Base-by-base conservation (phyloP, 2,888 invertebrate genomes). In the Catocala fraxini region DNA sequence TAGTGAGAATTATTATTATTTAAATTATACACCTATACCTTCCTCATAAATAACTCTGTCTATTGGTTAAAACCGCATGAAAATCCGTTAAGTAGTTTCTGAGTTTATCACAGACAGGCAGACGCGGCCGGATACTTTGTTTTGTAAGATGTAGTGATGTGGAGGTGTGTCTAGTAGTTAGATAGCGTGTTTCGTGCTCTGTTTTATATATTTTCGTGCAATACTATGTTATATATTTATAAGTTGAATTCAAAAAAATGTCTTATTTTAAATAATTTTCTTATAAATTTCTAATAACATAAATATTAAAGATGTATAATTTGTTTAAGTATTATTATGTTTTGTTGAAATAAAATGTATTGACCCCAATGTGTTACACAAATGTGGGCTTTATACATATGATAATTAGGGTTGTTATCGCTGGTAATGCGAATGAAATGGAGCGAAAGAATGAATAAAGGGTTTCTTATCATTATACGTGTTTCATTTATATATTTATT, bases 391-490 rank as follows among this genome's bases (percentile, higher is more conserved):
- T 65, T 72, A 70, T 56, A 65, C 64, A 72, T 74, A 73, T 65
- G 63, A 77, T 67, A 73, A 77, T 80, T 80, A 82, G 77, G 82
- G 75, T 88, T 90, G 89, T 91, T 90, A 89, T 90, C 87, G 89
- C 85, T 78, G 65, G 51, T 57, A 70, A 70, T 73, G 87, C 85
- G 88, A 88, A 84, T 86, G 85, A 80, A 74, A 81, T 76, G 76
- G 73, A 68, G 77, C 69, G 69, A 74, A 80, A 75, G 77, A 71
- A 71, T 64, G 66, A 91, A 89, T 90, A 90, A 91, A 91, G 71
- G 79, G 77, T 86, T 89, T 88, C 75, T 79, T 80, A 84, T 80
- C 68, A 79, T 72, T 51, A 33, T 33, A 9, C 0, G 51, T 49
- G 59, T 82, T 74, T 82, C 65, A 69, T 73, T 82, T 73, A 15